Conservation (phyloP, 1,140 invertebrate genomes). For the Bombus impatiens region DNA sequence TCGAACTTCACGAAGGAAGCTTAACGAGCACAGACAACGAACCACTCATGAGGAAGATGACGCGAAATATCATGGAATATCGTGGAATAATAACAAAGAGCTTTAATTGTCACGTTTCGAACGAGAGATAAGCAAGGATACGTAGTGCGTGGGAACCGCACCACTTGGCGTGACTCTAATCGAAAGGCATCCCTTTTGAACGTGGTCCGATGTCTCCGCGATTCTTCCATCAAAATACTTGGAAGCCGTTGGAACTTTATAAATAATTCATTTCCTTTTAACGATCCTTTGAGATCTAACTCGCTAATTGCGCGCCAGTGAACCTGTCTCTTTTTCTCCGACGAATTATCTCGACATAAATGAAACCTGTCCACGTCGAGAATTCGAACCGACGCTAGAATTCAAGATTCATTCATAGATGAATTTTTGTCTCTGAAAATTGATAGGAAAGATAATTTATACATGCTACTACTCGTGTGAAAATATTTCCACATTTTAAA, state of each 20-base stretch:
- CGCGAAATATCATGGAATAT: neutral
- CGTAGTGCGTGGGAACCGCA: conserved; percentile 23
- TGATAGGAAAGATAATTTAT: too few species aligned
- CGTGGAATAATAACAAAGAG: conserved; percentile 33
- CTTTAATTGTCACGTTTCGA: conserved; percentile 18
- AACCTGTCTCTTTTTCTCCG: neutral
- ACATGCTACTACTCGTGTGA: too few species aligned
- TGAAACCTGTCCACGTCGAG: neutral
- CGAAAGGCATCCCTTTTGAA: conserved; percentile 19
- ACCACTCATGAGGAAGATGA: neutral
- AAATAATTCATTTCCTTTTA: conserved; percentile 44
- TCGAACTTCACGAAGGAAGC: too few species aligned
- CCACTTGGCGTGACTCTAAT: conserved; percentile 1
- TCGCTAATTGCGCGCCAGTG: conserved; percentile 22
- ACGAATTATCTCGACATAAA: neutral
- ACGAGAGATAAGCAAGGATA: conserved; percentile 7
- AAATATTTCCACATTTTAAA: too few species aligned
- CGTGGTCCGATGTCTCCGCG: neutral
- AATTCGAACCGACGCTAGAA: neutral
- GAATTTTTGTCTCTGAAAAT: too few species aligned
- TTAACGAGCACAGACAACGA: neutral
- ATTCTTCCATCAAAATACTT: conserved; percentile 27
- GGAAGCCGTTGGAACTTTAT: conserved; percentile 44
- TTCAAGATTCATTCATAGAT: too few species aligned
- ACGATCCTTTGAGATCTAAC: conserved; percentile 28